Evolutionary conservation across 2,888 invertebrate species (phyloP).

Genomic region (Zaprionus lineosus): DNA sequence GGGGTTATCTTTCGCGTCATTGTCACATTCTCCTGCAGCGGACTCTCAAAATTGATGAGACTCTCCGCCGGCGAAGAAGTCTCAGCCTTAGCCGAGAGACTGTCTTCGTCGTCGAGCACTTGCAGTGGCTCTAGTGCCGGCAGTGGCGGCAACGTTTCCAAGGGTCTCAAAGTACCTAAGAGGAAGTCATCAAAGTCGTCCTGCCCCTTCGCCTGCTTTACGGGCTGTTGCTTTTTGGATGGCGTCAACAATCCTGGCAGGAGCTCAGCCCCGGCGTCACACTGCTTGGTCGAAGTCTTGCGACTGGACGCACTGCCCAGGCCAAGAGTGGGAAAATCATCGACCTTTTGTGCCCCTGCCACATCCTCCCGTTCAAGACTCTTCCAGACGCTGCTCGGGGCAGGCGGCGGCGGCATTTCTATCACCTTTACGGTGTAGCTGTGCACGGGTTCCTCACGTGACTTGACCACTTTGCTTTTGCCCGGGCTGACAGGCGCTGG

Average conservation of each 20-base stretch:
- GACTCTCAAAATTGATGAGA: slow-evolving; percentile 82
- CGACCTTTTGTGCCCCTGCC: slow-evolving; percentile 2
- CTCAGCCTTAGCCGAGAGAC: not conserved
- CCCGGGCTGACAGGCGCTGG: not conserved
- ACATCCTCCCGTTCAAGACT: slow-evolving; percentile 19
- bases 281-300: not conserved
- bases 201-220: not conserved
- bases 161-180: slow-evolving; percentile 39
- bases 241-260: slow-evolving; percentile 3
- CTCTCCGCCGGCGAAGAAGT: slow-evolving; percentile 44
- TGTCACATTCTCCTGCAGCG: slow-evolving; percentile 70
- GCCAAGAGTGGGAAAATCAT: slow-evolving; percentile 23
- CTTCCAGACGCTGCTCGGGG: slow-evolving; percentile 22
- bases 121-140: slow-evolving; percentile 73
- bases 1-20: slow-evolving; percentile 64
- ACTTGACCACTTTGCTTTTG: not conserved
- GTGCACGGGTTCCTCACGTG: not conserved
- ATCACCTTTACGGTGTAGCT: slow-evolving; percentile 30
- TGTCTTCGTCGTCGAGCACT: slow-evolving; percentile 24
- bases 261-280: slow-evolving; percentile 1
- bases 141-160: slow-evolving; percentile 72
- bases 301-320: not conserved
- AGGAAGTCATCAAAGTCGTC: slow-evolving; percentile 66
- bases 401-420: slow-evolving; percentile 13
- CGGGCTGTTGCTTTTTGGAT: slow-evolving; percentile 8